These are phyloP conservation scores for Tanytarsus gracilentus DNA, from an alignment of 2,888 invertebrate species.

Conservation along the genomic window DNA sequence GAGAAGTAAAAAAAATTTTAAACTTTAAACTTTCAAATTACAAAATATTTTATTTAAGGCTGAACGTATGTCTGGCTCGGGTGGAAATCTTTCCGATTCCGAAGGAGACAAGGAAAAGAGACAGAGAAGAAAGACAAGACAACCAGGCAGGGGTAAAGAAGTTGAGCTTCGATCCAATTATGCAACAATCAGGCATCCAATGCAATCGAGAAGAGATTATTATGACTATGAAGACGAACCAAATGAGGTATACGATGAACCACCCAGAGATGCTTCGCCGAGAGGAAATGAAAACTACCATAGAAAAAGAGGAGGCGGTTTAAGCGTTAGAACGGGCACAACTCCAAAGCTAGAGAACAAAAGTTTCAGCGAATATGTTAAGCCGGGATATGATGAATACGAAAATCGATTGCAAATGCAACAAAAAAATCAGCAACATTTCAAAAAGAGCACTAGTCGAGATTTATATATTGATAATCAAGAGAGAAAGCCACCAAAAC, in stretches of 20 bases:
- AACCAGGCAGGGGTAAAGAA: constrained; percentile 41
- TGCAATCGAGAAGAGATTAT: constrained; percentile 35
- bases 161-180: constrained; percentile 36
- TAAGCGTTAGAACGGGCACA: constrained; percentile 12
- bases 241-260: constrained; percentile 33
- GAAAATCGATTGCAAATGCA: background rate
- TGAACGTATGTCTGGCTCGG: constrained; percentile 32
- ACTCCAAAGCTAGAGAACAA: constrained; percentile 27
- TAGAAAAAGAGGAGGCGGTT: constrained; percentile 3
- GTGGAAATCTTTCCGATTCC: constrained; percentile 44
- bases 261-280: constrained; percentile 6
- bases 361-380: constrained; percentile 17
- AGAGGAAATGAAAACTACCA: constrained; percentile 23
- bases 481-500: background rate
- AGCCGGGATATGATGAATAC: background rate
- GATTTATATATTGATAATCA: constrained; percentile 9
- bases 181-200: constrained; percentile 32
- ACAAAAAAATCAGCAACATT: background rate
- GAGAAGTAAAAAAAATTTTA: too few relatives aligned
- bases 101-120: constrained; percentile 50
- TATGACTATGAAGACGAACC: constrained; percentile 36
- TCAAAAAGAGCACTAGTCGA: constrained; percentile 23
- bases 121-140: constrained; percentile 44
- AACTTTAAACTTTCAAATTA: too few relatives aligned
- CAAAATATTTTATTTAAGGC: too few relatives aligned